A percentile compares a stretch with the other conserved stretches of the same genome.
These are phyloP conservation scores for Echinometra lucunter DNA, from an alignment of 53 echinoderm and acorn worm genomes.

Conservation along the genomic window DNA sequence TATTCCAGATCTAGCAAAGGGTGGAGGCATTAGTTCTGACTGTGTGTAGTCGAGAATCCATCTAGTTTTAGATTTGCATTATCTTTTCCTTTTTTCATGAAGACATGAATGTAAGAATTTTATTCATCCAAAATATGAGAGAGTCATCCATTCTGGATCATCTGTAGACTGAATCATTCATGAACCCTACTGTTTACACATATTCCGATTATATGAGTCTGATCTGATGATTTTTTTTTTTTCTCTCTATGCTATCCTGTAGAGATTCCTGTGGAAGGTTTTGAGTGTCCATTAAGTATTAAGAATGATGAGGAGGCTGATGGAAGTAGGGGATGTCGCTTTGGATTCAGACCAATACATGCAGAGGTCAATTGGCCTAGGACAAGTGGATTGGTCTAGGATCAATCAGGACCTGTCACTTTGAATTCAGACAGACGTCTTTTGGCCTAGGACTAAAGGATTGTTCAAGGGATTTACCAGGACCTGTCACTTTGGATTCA, in stretches of 20 bases:
- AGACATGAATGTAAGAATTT: too few species aligned
- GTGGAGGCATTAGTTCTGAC: too few species aligned
- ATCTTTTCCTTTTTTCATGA: too few species aligned
- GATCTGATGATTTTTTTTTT: not conserved
- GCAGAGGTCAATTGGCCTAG: conserved; percentile 65
- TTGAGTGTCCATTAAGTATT: conserved; percentile 78
- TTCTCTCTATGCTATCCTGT: conserved; percentile 2
- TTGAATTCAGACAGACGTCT: not conserved
- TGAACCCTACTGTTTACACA: too few species aligned
- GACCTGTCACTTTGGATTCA: not conserved
- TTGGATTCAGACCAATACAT: conserved; percentile 67
- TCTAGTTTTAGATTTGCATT: too few species aligned
- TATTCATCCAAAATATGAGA: too few species aligned
- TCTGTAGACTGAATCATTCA: too few species aligned
- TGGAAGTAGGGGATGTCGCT: conserved; percentile 67
- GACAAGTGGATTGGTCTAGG: conserved; percentile 33
- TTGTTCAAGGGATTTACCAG: not conserved
- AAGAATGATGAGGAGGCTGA: conserved; percentile 81
- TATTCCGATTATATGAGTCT: not conserved
- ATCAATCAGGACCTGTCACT: not conserved
- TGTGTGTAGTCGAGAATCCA: too few species aligned
- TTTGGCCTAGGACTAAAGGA: conserved; percentile 32
- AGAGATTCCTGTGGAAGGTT: conserved; percentile 79
- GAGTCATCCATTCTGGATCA: too few species aligned
- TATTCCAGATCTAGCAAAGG: too few species aligned